These are phyloP conservation scores for Fistularia tabacaria DNA, from an alignment of 2,797 vertebrate genomes.

Conservation along the genomic window DNA sequence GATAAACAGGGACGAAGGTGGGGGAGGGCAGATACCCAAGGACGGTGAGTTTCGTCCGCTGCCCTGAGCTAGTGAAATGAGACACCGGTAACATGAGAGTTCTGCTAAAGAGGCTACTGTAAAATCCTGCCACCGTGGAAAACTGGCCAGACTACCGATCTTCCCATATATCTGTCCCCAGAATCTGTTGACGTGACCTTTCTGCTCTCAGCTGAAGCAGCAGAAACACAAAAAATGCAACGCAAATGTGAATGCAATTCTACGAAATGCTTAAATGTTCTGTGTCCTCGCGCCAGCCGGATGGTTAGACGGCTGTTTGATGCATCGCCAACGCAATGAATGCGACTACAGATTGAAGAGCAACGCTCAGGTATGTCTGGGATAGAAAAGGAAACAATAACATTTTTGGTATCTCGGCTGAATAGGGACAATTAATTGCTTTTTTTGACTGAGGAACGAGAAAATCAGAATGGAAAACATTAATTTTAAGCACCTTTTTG, in stretches of 20 bases:
- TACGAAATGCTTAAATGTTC: background rate
- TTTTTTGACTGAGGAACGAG: too few species aligned
- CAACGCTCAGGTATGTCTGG: too few species aligned
- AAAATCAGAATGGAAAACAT: too few species aligned
- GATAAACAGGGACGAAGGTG: slow-evolving; percentile 48
- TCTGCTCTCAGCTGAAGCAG: slow-evolving; percentile 58
- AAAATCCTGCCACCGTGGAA: slow-evolving; percentile 67
- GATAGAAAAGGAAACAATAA: too few species aligned
- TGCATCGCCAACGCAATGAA: slow-evolving; percentile 10
- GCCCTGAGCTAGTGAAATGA: slow-evolving; percentile 74
- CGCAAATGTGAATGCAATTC: slow-evolving; percentile 3
- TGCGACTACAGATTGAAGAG: background rate
- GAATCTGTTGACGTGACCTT: slow-evolving; percentile 73
- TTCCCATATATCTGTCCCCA: slow-evolving; percentile 69
- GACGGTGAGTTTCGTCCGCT: slow-evolving; percentile 62
- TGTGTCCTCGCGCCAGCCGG: background rate
- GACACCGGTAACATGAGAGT: slow-evolving; percentile 72
- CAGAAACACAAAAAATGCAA: slow-evolving; percentile 54
- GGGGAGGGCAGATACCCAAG: slow-evolving; percentile 63
- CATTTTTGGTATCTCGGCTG: too few species aligned
- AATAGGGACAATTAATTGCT: too few species aligned
- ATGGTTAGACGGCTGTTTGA: background rate
- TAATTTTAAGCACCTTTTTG: too few species aligned
- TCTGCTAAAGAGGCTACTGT: slow-evolving; percentile 65
- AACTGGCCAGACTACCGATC: slow-evolving; percentile 65